A percentile compares a stretch with the other conserved stretches of the same genome.
phyloP scores from a whole-genome alignment of 2,113 vertebrate genomes.

The Electrona antarctica region DNA sequence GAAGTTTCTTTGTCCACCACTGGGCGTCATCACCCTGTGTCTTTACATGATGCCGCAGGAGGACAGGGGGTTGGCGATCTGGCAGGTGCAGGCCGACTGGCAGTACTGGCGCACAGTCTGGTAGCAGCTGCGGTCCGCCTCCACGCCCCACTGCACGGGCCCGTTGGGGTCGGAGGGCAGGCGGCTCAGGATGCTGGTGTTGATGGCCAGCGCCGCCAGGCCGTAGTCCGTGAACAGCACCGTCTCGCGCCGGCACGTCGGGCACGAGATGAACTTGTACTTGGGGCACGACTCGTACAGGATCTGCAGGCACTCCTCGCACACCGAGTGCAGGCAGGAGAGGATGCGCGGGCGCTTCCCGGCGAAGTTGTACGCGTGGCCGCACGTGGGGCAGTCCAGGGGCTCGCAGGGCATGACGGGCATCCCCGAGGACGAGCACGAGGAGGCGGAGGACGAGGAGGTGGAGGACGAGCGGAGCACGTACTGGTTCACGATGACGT shows the following conservation, averaged over 20 bases:
- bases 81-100: slow-evolving; percentile 96
- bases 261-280: slow-evolving; percentile 99
- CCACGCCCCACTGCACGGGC: slow-evolving; percentile 92
- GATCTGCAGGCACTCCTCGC: slow-evolving; percentile 98
- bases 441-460: slow-evolving; percentile 63
- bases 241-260: slow-evolving; percentile 95
- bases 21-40: background rate
- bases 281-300: slow-evolving; percentile 99
- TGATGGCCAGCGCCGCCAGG: slow-evolving; percentile 94
- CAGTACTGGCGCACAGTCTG: slow-evolving; percentile 99
- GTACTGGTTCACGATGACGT: slow-evolving; percentile 97
- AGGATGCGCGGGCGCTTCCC: slow-evolving; percentile 96
- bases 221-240: slow-evolving; percentile 99
- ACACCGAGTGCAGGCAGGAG: slow-evolving; percentile 97
- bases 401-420: slow-evolving; percentile 88
- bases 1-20: too few species aligned
- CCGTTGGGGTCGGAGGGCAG: slow-evolving; percentile 89
- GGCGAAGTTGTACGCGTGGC: slow-evolving; percentile 95
- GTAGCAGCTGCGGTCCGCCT: slow-evolving; percentile 97
- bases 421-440: slow-evolving; percentile 65
- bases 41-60: slow-evolving; percentile 97
- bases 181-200: slow-evolving; percentile 97
- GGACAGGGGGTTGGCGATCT: slow-evolving; percentile 92
- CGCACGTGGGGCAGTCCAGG: slow-evolving; percentile 95
- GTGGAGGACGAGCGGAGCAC: slow-evolving; percentile 85